These are phyloP conservation scores for Paradisaea rubra DNA, from an alignment of 2,113 vertebrate genomes.

Conservation along the genomic window DNA sequence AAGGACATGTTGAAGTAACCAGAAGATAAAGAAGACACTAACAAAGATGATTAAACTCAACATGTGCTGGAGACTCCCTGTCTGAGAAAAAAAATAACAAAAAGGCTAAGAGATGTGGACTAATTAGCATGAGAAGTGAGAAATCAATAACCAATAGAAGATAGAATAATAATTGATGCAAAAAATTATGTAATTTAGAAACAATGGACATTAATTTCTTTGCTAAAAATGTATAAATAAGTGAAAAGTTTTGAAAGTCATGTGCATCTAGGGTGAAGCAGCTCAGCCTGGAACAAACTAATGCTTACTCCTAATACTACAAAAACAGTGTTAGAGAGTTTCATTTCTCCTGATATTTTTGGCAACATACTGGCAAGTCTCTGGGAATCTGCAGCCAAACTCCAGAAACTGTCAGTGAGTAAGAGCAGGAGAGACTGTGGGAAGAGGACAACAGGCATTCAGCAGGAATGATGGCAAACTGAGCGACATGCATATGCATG, in stretches of 20 bases:
- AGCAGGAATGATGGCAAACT: background rate
- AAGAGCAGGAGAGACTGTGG: background rate
- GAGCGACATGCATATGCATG: background rate
- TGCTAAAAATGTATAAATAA: background rate
- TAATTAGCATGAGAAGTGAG: background rate
- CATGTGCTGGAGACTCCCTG: too few relatives aligned
- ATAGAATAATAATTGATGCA: background rate
- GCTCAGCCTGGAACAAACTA: accelerated
- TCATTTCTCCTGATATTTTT: background rate
- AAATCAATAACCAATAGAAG: background rate
- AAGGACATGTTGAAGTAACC: background rate
- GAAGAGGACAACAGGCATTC: background rate
- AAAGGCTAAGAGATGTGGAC: background rate
- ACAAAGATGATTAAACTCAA: background rate
- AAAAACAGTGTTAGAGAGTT: background rate
- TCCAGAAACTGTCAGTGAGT: background rate
- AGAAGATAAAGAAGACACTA: background rate
- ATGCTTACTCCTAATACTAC: background rate
- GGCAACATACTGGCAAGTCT: background rate
- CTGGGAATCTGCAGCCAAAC: background rate
- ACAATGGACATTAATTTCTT: background rate
- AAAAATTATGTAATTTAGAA: background rate
- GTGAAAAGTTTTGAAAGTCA: background rate
- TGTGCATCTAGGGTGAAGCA: background rate
- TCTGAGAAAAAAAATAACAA: background rate